These are phyloP conservation scores for Halyomorpha halys DNA, from an alignment of 1,140 invertebrate genomes.

Conservation along the genomic window DNA sequence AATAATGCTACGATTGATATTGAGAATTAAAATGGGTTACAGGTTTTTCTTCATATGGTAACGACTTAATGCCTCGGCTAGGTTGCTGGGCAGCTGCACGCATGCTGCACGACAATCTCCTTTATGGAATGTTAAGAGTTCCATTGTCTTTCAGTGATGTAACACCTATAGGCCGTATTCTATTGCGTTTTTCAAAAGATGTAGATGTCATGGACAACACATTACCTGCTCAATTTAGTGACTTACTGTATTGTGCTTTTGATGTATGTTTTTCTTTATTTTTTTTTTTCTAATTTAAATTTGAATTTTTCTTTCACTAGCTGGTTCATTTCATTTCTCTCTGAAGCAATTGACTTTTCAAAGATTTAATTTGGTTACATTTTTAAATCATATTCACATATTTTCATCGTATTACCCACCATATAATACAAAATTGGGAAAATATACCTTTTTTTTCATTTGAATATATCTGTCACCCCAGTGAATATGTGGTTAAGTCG, in stretches of 20 bases:
- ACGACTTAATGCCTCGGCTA: slow-evolving; percentile 40
- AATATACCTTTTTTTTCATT: no score
- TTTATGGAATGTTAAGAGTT: slow-evolving; percentile 61
- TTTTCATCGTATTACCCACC: no score
- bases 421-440: no score
- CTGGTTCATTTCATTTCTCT: slow-evolving; percentile 42
- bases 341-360: no score
- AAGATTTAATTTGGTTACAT: no score
- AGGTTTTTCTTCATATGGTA: slow-evolving; percentile 46
- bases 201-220: slow-evolving; percentile 40
- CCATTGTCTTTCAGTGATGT: slow-evolving; percentile 78
- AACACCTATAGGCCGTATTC: slow-evolving; percentile 64
- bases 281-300: not conserved
- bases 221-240: slow-evolving; percentile 27
- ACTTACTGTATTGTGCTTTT: slow-evolving; percentile 19
- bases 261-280: slow-evolving; percentile 25
- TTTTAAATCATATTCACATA: no score
- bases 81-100: slow-evolving; percentile 20
- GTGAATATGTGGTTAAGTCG: no score
- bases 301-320: slow-evolving; percentile 46
- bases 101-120: slow-evolving; percentile 54
- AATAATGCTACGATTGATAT: no score
- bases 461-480: no score
- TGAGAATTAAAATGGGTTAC: slow-evolving; percentile 11
- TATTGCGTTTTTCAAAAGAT: slow-evolving; percentile 41